Percentiles rank a stretch among this genome's conserved stretches.
Evolutionary conservation across 2,113 vertebrate species (phyloP).

Genomic region (Gobiocypris rarus): DNA sequence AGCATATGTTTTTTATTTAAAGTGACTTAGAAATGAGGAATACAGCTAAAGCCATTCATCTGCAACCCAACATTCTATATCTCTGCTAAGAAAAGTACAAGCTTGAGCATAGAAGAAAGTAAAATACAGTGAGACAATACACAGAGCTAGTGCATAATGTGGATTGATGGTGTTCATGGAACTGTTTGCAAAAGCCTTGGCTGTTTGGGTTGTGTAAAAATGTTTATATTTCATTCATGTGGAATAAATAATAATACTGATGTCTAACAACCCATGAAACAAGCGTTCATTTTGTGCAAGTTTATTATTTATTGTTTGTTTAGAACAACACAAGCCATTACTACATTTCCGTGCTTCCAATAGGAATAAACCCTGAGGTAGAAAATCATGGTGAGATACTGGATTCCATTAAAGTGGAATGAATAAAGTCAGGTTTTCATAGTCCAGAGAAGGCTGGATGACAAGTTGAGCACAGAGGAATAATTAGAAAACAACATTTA

Average conservation of each 20-base stretch:
- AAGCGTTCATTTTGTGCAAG: not conserved
- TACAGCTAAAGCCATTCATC: not conserved
- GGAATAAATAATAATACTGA: not conserved
- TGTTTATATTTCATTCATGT: not conserved
- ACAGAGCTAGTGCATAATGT: not conserved
- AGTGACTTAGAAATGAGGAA: not conserved
- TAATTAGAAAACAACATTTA: conserved; percentile 17
- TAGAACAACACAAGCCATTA: not conserved
- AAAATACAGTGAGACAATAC: not conserved
- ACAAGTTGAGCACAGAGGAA: not conserved
- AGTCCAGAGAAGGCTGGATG: not conserved
- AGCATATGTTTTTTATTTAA: not conserved
- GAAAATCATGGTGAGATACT: not conserved
- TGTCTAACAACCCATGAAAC: not conserved
- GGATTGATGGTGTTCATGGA: not conserved
- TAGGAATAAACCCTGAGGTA: not conserved
- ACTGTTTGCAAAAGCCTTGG: not conserved
- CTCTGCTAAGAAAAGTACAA: not conserved
- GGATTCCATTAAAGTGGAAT: not conserved
- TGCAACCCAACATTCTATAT: not conserved
- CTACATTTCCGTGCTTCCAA: not conserved
- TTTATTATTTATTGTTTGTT: not conserved
- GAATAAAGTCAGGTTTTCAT: not conserved
- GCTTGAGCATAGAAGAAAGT: not conserved
- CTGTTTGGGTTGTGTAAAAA: not conserved